Evolutionary conservation across 2,888 invertebrate species (phyloP), one percentile per base, ranked within the genome.

Genomic region (Lithophane semibrunnea): DNA sequence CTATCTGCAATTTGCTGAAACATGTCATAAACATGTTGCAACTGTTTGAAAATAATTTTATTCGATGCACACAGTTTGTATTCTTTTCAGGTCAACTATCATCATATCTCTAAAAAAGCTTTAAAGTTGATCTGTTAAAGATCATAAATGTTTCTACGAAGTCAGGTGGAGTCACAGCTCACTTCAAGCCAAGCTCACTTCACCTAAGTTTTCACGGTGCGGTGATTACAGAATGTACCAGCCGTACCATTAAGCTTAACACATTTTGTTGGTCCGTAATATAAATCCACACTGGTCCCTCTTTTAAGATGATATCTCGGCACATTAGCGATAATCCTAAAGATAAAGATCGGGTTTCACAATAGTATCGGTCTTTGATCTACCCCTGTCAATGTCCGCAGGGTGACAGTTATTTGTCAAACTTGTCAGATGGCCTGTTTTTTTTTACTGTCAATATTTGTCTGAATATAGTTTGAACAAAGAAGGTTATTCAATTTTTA

Each of bases 241-340:
- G 37, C 4, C 37, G 37, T 37, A 37, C 47, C 29, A 29, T 60
- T 60, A 18, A 54, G 13, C 44, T 16, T 4, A 24, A 37, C 54
- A 64, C 9, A 72, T 70, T 60, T 61, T 66, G 60, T n/a, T 69
- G 13, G 0, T n/a, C 16, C 13, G 69, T 52, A 70, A 76, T 49
- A 80, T 13, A 65, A 84, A 75, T 78, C 73, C 73, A 8, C 60
- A 73, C 66, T 44, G 44, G 37, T 75, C 84, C 87, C 88, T 78
- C 77, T 80, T 79, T 73, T 70, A 76, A 91, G 94, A 94, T 94
- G 82, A 65, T 94, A 96, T 95, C 95, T 86, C 68, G 16, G 75
- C 83, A 91, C 93, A 95, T 95, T 95, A 95, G 94, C 88, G 93
- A 90, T 94, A 92, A 95, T 94, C 91, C 90, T 77, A 61, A 60